These are phyloP conservation scores for Coturnix japonica DNA, from an alignment of 2,113 vertebrate genomes.

Conservation along the genomic window DNA sequence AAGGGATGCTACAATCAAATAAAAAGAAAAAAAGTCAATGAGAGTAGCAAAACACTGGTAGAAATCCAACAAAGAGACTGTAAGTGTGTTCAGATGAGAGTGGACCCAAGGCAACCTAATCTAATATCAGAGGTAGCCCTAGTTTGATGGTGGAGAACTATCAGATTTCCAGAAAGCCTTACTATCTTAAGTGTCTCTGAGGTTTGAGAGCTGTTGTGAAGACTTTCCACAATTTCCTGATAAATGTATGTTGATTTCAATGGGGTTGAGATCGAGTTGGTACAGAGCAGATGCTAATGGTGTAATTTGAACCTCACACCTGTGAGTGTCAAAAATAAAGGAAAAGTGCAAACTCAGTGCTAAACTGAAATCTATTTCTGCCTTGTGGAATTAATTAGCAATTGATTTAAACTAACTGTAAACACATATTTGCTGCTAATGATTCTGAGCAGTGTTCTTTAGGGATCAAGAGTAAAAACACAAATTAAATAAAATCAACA, in stretches of 20 bases:
- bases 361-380: constrained; percentile 74
- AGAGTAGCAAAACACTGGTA: background rate
- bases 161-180: background rate
- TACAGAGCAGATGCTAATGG: background rate
- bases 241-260: constrained; percentile 5
- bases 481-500: background rate
- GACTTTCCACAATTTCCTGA: background rate
- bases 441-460: constrained; percentile 60
- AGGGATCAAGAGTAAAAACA: constrained; percentile 48
- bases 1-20: background rate
- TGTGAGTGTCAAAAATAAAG: constrained; percentile 53
- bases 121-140: background rate
- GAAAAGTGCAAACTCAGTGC: constrained; percentile 60
- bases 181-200: background rate
- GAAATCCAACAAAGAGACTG: background rate
- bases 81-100: background rate
- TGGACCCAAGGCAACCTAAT: background rate
- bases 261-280: background rate
- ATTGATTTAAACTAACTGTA: constrained; percentile 74
- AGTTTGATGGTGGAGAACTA: background rate
- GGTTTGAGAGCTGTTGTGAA: background rate
- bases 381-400: constrained; percentile 78
- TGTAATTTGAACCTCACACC: constrained; percentile 35
- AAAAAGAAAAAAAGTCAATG: background rate
- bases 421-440: constrained; percentile 72